These are phyloP conservation scores for Alloscopus bannaensis DNA, from an alignment of 2,888 invertebrate species.

Conservation along the genomic window DNA sequence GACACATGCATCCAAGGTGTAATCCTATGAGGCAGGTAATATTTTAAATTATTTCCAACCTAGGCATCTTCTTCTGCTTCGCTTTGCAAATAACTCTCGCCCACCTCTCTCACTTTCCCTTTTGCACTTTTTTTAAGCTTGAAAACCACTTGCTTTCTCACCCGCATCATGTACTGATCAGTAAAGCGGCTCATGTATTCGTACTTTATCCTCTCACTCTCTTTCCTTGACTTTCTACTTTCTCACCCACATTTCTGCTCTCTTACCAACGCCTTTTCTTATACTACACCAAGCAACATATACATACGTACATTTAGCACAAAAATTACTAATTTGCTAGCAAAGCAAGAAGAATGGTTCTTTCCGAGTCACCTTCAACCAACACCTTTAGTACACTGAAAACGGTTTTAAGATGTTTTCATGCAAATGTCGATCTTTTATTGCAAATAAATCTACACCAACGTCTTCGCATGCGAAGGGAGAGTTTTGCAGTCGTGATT, in stretches of 20 bases:
- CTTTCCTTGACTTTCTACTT: neutral
- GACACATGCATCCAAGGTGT: neutral
- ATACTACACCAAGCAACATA: no score
- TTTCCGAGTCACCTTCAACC: neutral
- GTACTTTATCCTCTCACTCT: neutral
- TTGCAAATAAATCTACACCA: no score
- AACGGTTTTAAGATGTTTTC: no score
- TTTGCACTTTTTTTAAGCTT: no score
- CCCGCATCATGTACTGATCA: constrained; percentile 1
- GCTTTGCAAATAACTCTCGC: constrained; percentile 22
- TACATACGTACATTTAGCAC: no score
- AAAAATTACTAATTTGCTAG: constrained; percentile 20
- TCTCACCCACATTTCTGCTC: neutral
- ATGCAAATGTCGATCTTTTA: no score
- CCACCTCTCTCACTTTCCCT: no score
- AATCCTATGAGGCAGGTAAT: constrained; percentile 38
- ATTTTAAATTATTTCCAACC: constrained; percentile 42
- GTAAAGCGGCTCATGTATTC: neutral
- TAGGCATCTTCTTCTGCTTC: constrained; percentile 24
- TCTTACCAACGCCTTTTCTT: constrained; percentile 16
- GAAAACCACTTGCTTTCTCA: neutral
- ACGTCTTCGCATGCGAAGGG: no score
- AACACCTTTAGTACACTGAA: neutral
- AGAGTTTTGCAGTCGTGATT: no score
- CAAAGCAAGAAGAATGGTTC: neutral